These are phyloP conservation scores for Nycticebus coucang DNA, from an alignment of 2,113 vertebrate genomes.

Conservation along the genomic window DNA sequence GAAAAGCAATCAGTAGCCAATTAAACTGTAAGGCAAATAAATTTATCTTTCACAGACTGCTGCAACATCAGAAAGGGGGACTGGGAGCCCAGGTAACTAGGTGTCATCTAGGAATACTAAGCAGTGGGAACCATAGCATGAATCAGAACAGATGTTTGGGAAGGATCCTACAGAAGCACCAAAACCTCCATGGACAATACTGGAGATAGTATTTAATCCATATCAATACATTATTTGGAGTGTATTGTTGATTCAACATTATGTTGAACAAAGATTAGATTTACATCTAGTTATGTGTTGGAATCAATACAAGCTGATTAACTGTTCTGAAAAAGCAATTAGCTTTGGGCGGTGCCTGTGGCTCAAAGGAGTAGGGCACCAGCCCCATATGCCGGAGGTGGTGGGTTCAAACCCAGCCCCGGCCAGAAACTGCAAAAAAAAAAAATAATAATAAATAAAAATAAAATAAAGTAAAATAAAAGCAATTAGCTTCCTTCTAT, in stretches of 20 bases:
- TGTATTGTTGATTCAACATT: slow-evolving; percentile 20
- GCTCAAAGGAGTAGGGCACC: no score
- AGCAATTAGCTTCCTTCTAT: slow-evolving; percentile 59
- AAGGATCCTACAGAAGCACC: slow-evolving; percentile 38
- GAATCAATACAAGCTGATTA: slow-evolving; percentile 80
- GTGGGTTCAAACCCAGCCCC: no score
- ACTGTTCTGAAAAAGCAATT: slow-evolving; percentile 69
- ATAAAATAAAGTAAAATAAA: no score
- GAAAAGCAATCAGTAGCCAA: slow-evolving; percentile 53
- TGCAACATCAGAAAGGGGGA: not conserved
- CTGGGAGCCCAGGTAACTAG: not conserved
- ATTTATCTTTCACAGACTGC: slow-evolving; percentile 26
- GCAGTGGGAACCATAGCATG: slow-evolving; percentile 51
- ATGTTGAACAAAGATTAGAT: slow-evolving; percentile 76
- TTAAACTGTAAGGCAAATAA: slow-evolving; percentile 33
- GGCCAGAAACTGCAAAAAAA: no score
- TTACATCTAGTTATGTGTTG: slow-evolving; percentile 63
- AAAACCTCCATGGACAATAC: slow-evolving; percentile 65
- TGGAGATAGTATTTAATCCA: slow-evolving; percentile 67
- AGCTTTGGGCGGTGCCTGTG: no score
- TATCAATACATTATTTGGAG: slow-evolving; percentile 59
- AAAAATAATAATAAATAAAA: no score
- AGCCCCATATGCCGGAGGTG: no score
- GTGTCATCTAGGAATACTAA: not conserved
- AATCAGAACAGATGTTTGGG: slow-evolving; percentile 28